Conservation (phyloP, 1,140 invertebrate species). For the Diabrotica virgifera region DNA sequence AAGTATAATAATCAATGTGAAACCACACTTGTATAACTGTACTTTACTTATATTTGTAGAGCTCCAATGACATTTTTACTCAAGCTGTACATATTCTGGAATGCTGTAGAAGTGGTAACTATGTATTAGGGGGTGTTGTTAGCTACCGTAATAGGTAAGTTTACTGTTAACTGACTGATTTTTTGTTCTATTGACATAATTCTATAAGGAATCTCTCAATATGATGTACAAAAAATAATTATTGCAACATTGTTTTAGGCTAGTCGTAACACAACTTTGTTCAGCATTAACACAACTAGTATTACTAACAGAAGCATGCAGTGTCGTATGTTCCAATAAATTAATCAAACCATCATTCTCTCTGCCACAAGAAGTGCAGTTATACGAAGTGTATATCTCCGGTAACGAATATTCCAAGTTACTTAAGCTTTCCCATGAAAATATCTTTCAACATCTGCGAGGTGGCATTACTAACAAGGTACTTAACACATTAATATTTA, state of each 20-base stretch:
- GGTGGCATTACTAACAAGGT: slow-evolving; percentile 37
- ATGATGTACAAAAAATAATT: not conserved
- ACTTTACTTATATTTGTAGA: slow-evolving; percentile 55
- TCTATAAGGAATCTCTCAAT: no score
- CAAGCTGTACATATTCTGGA: slow-evolving; percentile 79
- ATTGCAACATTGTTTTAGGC: slow-evolving; percentile 54
- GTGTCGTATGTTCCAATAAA: slow-evolving; percentile 75
- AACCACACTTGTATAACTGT: no score
- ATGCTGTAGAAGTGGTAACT: slow-evolving; percentile 68
- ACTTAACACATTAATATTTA: not conserved
- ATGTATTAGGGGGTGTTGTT: slow-evolving; percentile 72
- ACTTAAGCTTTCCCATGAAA: slow-evolving; percentile 45
- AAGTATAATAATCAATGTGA: slow-evolving; percentile 8
- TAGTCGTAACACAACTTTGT: slow-evolving; percentile 73
- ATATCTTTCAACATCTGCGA: slow-evolving; percentile 32
- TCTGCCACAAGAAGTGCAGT: slow-evolving; percentile 71
- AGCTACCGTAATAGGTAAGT: slow-evolving; percentile 69
- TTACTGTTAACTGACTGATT: not conserved
- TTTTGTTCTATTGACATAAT: no score
- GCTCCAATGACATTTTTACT: slow-evolving; percentile 74
- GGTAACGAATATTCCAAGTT: slow-evolving; percentile 59
- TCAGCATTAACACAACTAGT: slow-evolving; percentile 71
- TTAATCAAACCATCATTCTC: slow-evolving; percentile 60
- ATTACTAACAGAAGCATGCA: slow-evolving; percentile 75
- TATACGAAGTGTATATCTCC: slow-evolving; percentile 72